phyloP scores from a whole-genome alignment of 2,113 vertebrate species.

The Grallaria varia region DNA sequence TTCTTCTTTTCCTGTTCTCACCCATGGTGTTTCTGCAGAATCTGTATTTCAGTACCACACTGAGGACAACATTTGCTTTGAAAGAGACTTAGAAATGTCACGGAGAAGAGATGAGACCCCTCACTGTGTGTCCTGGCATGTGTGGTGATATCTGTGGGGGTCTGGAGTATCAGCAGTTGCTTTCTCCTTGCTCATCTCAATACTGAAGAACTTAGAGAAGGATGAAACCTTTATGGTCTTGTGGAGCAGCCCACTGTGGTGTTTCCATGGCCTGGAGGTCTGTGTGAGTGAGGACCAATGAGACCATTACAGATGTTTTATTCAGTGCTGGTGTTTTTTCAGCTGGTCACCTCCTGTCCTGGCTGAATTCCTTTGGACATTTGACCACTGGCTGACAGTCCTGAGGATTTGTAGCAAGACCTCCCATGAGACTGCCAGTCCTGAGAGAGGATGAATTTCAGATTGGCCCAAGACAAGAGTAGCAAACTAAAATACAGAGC shows the following conservation, averaged over 20 bases:
- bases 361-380: background rate
- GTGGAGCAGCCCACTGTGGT: background rate
- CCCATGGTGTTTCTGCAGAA: background rate
- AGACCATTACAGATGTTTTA: background rate
- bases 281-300: background rate
- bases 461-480: background rate
- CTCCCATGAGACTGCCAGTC: background rate
- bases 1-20: background rate
- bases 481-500: background rate
- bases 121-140: background rate
- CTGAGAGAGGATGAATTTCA: background rate
- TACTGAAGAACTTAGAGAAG: background rate
- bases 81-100: background rate
- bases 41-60: background rate
- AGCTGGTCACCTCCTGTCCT: conserved; percentile 11
- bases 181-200: background rate
- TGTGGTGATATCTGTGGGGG: fast-evolving
- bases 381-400: background rate
- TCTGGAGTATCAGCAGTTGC: background rate
- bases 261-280: background rate
- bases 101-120: background rate
- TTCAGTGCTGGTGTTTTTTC: background rate
- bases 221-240: background rate
- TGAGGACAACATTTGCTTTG: background rate
- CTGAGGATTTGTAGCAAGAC: background rate